Base-by-base conservation (phyloP, 2,888 invertebrate species). In the Drymonia ruficornis region DNA sequence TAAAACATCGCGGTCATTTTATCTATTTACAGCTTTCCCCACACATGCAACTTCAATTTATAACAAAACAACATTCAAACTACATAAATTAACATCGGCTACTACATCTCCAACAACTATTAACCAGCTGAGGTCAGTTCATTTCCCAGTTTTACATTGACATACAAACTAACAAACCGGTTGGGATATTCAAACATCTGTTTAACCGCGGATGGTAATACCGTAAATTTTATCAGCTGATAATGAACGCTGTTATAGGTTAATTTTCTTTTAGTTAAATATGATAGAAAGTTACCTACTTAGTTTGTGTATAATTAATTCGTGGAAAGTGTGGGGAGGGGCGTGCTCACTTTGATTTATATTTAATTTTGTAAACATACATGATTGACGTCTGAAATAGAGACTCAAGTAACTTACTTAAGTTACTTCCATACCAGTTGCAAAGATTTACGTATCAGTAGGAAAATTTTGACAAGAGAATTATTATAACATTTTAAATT, bases 221-320 rank as follows among this genome's bases (percentile, higher is more conserved):
- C 52, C 54, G 62, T 77, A 63, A 72, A 72, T 61, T 67, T 70
- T 59, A 74, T 48, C 69, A 67, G 65, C 66, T 61, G 69, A 61
- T 72, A 67, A 68, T 59, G 50, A 58, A 47, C 49, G 45, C 56
- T 54, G 48, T 67, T 65, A 65, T 63, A 52, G 60, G 56, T 58
- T 65, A 69, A 67, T 74, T 70, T 59, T 58, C 49, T 54, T 65
- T 54, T 34, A 29, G 31, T 52, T 15, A 31, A 47, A 49, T 36
- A 15, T 44, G 13, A 29, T 52, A 57, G 73, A 72, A 72, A 70
- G 67, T 64, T 49, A 50, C 42, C 48, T 57, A 36, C 61, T 52
- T 52, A 36, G 18, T 44, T 44, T 45, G n/a, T 36, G 45, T 23
- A 38, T 52, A 28, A 45, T 45, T 28, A 45, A 45, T 45, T 2